Conservation (phyloP, 2,113 vertebrate species). For the Brachyistius frenatus region DNA sequence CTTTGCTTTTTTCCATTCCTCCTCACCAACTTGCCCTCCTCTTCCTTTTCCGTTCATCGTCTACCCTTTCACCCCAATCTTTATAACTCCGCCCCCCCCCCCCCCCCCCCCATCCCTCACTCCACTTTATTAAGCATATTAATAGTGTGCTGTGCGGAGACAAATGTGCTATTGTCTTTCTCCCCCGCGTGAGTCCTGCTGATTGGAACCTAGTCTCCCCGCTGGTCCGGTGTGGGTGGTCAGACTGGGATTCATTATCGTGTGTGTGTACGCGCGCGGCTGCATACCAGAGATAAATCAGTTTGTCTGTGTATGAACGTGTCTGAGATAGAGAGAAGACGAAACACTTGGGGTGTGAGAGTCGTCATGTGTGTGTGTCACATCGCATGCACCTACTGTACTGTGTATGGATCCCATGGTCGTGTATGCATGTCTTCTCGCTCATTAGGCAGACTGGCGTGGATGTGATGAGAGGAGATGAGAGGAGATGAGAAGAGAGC, state of each 20-base stretch:
- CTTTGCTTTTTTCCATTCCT: neutral
- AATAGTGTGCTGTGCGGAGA: conserved; percentile 52
- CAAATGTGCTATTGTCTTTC: conserved; percentile 51
- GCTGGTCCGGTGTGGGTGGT: conserved; percentile 72
- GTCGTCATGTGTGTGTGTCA: conserved; percentile 21
- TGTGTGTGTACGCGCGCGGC: conserved; percentile 36
- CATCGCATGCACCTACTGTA: conserved; percentile 50
- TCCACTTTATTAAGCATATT: conserved; percentile 59
- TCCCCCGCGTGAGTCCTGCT: conserved; percentile 61
- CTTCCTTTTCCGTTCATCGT: neutral
- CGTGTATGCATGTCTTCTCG: conserved; percentile 49
- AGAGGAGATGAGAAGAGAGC: conserved; percentile 19
- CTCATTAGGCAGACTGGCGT: conserved; percentile 71
- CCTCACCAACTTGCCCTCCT: neutral
- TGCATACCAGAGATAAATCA: conserved; percentile 39
- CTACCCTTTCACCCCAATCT: neutral
- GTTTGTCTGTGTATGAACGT: conserved; percentile 18
- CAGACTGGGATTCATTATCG: conserved; percentile 57
- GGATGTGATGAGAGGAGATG: conserved; percentile 50
- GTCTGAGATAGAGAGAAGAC: conserved; percentile 12
- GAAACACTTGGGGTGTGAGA: conserved; percentile 50
- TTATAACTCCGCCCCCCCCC: neutral
- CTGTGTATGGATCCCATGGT: conserved; percentile 41
- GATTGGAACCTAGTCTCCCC: conserved; percentile 71
- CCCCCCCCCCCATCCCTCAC: neutral